Evolutionary conservation across 2,888 invertebrate species (phyloP).

Genomic region (Drosophila subsilvestris): DNA sequence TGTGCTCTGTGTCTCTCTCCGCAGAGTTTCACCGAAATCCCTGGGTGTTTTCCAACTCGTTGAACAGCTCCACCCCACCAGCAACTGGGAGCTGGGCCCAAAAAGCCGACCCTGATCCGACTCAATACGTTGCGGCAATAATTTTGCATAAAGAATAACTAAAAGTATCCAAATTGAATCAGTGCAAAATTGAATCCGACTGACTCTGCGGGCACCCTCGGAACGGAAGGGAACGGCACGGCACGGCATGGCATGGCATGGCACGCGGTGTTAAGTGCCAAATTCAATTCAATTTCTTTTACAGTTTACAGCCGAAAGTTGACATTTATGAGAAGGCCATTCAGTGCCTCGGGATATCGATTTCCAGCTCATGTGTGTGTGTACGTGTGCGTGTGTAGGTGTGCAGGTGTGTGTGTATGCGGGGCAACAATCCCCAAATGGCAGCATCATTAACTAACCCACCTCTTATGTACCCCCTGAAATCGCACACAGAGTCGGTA

Average conservation of each 20-base stretch:
- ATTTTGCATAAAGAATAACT: constrained; percentile 79
- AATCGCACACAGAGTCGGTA: constrained; percentile 43
- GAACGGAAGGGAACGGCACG: neutral
- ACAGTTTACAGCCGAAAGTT: constrained; percentile 29
- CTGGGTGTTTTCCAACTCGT: constrained; percentile 79
- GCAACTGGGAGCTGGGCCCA: no score
- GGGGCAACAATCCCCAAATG: constrained; percentile 27
- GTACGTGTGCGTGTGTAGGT: neutral
- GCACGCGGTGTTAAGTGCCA: constrained; percentile 56
- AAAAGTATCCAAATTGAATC: constrained; percentile 80
- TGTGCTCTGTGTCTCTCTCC: no score
- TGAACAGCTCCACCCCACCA: constrained; percentile 52
- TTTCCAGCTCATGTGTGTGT: constrained; percentile 11
- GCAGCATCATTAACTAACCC: constrained; percentile 45
- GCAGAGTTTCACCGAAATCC: constrained; percentile 42
- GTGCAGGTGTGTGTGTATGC: neutral
- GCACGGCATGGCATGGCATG: neutral
- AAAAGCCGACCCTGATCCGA: constrained; percentile 23
- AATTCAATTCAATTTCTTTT: constrained; percentile 80
- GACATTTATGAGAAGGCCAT: constrained; percentile 40
- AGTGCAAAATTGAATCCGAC: constrained; percentile 61
- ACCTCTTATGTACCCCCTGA: neutral
- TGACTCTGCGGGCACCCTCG: constrained; percentile 1
- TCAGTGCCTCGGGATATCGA: constrained; percentile 22
- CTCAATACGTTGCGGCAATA: constrained; percentile 65